phyloP scores from a whole-genome alignment of 2,888 invertebrate species.

The Lysandra bellargus region DNA sequence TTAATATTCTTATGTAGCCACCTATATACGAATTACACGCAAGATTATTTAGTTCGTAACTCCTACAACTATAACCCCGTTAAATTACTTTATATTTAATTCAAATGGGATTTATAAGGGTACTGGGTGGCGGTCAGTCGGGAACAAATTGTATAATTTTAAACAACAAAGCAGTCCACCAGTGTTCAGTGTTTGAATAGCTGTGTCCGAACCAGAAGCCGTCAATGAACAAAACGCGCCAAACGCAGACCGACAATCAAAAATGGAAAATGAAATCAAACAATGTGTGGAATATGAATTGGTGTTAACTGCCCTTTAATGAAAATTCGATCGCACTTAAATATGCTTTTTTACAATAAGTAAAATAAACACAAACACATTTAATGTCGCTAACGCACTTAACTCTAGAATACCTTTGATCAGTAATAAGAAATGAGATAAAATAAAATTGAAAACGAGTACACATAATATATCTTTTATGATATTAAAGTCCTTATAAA shows the following conservation, averaged over 20 bases:
- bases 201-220: slow-evolving; percentile 63
- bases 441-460: not conserved
- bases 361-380: not conserved
- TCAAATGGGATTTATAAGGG: slow-evolving; percentile 27
- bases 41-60: not conserved
- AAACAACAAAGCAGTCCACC: slow-evolving; percentile 63
- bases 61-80: not conserved
- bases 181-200: slow-evolving; percentile 59
- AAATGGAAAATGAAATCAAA: slow-evolving; percentile 57
- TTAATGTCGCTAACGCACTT: not conserved
- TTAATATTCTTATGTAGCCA: too few relatives aligned
- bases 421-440: not conserved
- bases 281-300: not conserved
- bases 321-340: not conserved
- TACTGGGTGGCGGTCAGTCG: slow-evolving; percentile 54
- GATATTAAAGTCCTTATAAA: not conserved
- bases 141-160: slow-evolving; percentile 72
- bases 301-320: not conserved
- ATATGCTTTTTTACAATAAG: not conserved
- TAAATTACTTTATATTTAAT: slow-evolving; percentile 23
- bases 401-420: not conserved
- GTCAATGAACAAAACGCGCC: slow-evolving; percentile 73
- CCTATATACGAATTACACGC: not conserved
- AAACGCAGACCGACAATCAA: slow-evolving; percentile 66
- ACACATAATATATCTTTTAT: slow-evolving; percentile 6